These are phyloP conservation scores for Dermolepida albohirtum DNA, from an alignment of 2,888 invertebrate genomes.

Conservation along the genomic window DNA sequence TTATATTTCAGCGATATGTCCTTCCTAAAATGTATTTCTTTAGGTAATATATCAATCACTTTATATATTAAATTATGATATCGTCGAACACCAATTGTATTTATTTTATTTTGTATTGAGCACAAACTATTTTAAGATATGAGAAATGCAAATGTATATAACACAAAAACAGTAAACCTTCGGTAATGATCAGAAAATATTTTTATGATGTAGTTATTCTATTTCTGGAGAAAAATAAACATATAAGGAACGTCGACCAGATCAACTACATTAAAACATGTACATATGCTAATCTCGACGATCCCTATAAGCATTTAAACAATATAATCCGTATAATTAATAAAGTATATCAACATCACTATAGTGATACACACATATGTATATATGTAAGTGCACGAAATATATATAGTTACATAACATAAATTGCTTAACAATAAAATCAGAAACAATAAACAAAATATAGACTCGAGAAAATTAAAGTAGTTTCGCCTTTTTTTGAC, in stretches of 20 bases:
- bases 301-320: not conserved
- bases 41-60: too few relatives aligned
- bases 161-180: not conserved
- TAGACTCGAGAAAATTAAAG: not conserved
- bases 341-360: too few relatives aligned
- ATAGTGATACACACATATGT: too few relatives aligned
- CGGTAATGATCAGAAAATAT: not conserved
- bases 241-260: too few relatives aligned
- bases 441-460: constrained; percentile 13
- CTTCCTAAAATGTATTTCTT: not conserved
- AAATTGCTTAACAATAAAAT: not conserved
- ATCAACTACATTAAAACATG: too few relatives aligned
- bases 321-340: not conserved
- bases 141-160: not conserved
- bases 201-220: not conserved
- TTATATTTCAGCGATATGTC: constrained; percentile 16
- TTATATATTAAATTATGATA: constrained; percentile 6
- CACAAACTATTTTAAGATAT: constrained; percentile 4
- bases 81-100: constrained; percentile 12
- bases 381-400: too few relatives aligned
- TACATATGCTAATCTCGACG: not conserved
- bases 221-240: too few relatives aligned
- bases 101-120: constrained; percentile 11
- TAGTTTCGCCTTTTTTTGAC: not conserved
- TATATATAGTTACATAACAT: too few relatives aligned